These are phyloP conservation scores for Drosophila neonasuta DNA, from an alignment of 2,888 invertebrate genomes.

Conservation along the genomic window DNA sequence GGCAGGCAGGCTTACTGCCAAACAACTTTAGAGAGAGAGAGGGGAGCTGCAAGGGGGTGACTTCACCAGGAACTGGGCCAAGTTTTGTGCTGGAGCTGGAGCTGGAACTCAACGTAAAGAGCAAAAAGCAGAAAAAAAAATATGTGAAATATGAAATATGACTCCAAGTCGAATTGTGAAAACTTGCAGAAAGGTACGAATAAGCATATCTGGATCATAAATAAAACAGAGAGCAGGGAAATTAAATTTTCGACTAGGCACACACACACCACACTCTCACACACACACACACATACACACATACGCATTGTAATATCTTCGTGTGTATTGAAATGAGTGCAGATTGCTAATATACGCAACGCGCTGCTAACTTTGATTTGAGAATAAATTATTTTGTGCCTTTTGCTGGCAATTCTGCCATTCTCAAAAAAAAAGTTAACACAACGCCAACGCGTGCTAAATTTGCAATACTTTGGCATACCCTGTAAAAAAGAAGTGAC, in stretches of 20 bases:
- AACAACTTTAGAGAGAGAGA: background rate
- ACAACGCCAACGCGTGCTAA: slow-evolving; percentile 37
- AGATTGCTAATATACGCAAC: slow-evolving; percentile 76
- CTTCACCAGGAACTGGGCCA: slow-evolving; percentile 34
- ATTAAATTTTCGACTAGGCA: slow-evolving; percentile 78
- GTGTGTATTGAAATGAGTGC: slow-evolving; percentile 64
- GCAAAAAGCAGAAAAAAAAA: slow-evolving; percentile 18
- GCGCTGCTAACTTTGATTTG: slow-evolving; percentile 77
- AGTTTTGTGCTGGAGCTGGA: slow-evolving; percentile 42
- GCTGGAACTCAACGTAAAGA: slow-evolving; percentile 20
- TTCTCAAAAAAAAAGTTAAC: slow-evolving; percentile 27
- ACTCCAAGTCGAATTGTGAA: slow-evolving; percentile 78
- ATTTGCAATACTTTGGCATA: slow-evolving; percentile 47
- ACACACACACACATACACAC: slow-evolving; percentile 20
- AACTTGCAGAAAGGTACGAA: slow-evolving; percentile 78
- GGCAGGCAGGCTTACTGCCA: slow-evolving; percentile 24
- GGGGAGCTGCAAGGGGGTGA: too few species aligned
- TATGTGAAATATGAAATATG: slow-evolving; percentile 68
- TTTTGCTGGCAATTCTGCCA: slow-evolving; percentile 49
- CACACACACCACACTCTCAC: slow-evolving; percentile 11
- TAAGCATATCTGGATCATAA: slow-evolving; percentile 79
- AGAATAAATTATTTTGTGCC: slow-evolving; percentile 76
- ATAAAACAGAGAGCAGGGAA: slow-evolving; percentile 76
- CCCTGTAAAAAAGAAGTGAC: background rate
- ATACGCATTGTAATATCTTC: slow-evolving; percentile 14